Base-by-base conservation (phyloP, 1,140 invertebrate genomes). In the Sycophaga agraensis region DNA sequence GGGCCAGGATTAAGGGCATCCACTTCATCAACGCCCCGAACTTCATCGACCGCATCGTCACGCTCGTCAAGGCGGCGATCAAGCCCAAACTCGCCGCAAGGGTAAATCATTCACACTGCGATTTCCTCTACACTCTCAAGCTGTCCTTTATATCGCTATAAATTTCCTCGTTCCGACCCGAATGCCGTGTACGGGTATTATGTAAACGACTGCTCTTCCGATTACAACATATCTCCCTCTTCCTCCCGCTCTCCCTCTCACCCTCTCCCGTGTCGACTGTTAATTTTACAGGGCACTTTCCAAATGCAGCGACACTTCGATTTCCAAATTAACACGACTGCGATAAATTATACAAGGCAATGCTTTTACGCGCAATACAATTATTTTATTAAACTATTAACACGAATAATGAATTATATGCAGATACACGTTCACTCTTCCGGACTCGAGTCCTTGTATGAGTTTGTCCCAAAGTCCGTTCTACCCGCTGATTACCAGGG, bases 1-100 rank as follows among this genome's bases (percentile, higher is more conserved):
- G 89, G 0, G 83, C 89, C 37, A 83, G 88, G 66, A 81, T 91
- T 56, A 89, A 89, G 69, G 86, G 87, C 64, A 86, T 91, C 37
- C 89, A 92, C 74, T 84, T 91, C 59, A 82, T 89, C 35, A 88
- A 89, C 67, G 82, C 83, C 4, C 84, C 86, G 0, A 74, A 83
- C 1, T 88, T 87, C 73, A 79, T 88, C 56, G 84, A 87, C 69
- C 83, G 83, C 62, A 80, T 87, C 53, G 77, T 86, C 50, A 81
- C 81, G 31, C 73, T 89, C 39, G 79, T 86, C 37, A 87, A 87
- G 69, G 87, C 87, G 0, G 84, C 87, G 59, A 82, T 89, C 22
- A 88, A 86, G 74, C 80, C 83, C 12, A 87, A 89, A 75, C 82
- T 89, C 17, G 77, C 81, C 24, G 78, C 82, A 73, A 72, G 86